A percentile compares a stretch with the other conserved stretches of the same genome.
Conservation (phyloP, 1,140 invertebrate genomes). For the Papilio polyxenes region DNA sequence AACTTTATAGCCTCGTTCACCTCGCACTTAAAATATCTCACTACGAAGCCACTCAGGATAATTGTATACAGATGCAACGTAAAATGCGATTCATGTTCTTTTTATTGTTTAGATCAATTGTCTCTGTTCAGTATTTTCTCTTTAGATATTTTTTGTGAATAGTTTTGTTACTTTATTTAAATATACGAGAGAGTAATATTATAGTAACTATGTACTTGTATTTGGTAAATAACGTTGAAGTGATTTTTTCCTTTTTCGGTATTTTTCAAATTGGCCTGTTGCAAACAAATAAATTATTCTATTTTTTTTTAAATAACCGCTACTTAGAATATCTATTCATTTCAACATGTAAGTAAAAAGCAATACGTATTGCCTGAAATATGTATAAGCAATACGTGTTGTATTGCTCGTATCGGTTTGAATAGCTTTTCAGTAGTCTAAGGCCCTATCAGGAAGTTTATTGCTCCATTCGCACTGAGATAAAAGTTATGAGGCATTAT, state of each 20-base stretch:
- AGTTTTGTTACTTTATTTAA: background rate
- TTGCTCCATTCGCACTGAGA: background rate
- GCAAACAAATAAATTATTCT: too few relatives aligned
- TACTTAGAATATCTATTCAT: too few relatives aligned
- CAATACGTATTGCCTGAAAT: too few relatives aligned
- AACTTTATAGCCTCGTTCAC: background rate
- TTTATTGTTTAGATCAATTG: conserved; percentile 21
- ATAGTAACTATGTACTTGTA: background rate
- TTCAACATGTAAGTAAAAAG: too few relatives aligned
- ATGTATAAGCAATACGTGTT: background rate
- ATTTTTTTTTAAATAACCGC: too few relatives aligned
- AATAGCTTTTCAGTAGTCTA: conserved; percentile 20
- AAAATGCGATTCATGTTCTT: conserved; percentile 7
- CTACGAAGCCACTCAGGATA: conserved; percentile 18
- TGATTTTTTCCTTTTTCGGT: too few relatives aligned
- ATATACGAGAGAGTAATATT: background rate
- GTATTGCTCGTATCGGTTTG: conserved; percentile 1
- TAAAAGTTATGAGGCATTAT: conserved; percentile 18
- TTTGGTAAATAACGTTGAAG: too few relatives aligned
- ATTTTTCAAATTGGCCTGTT: too few relatives aligned
- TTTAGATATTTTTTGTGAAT: background rate
- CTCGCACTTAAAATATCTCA: background rate
- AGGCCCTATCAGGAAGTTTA: conserved; percentile 17
- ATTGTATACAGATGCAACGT: conserved; percentile 23
- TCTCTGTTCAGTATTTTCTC: background rate